Base-by-base conservation (phyloP, 2,888 invertebrate species). In the Spodoptera picta region DNA sequence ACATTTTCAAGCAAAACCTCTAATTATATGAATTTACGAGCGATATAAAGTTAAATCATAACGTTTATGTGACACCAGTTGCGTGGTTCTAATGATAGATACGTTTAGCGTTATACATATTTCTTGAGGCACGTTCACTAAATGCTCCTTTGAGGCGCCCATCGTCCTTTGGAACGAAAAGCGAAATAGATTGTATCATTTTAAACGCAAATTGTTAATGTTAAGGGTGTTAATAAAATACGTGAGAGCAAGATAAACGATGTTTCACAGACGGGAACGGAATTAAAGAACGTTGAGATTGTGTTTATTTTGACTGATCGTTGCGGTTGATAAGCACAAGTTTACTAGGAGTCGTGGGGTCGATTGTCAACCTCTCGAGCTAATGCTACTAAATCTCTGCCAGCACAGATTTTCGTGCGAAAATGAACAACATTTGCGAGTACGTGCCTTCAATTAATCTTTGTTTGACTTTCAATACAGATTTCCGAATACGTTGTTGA, bases 51-150 rank as follows among this genome's bases (percentile, higher is more conserved):
- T 78, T 78, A 62, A 69, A 71, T 69, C 69, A 59, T 76, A 65
- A 78, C 66, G 60, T 78, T 75, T 65, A 77, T 65, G 68, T 60
- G 65, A 73, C 78, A 75, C 77, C 75, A 65, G 77, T 78, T 77
- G 78, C 78, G 61, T 50, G 43, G 45, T n/a, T 50, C 52, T 73
- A 66, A 77, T 68, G 77, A 69, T 69, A 68, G 61, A 62, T 65
- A 73, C 57, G 60, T 47, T 48, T 54, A 44, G 50, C 52, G 62
- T 52, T 24, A 59, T 55, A 47, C 52, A 54, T 65, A 54, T 63
- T 60, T 55, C 57, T 53, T 42, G 42, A 60, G 59, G 14, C 57
- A 47, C 49, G 45, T 47, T 62, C 45, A 46, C 45, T 53, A 64
- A 69, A 60, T 57, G 56, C 44, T 48, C 60, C 48, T 60, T 48